Base-by-base conservation (phyloP, 2,113 vertebrate species). In the Erpornis zantholeuca region DNA sequence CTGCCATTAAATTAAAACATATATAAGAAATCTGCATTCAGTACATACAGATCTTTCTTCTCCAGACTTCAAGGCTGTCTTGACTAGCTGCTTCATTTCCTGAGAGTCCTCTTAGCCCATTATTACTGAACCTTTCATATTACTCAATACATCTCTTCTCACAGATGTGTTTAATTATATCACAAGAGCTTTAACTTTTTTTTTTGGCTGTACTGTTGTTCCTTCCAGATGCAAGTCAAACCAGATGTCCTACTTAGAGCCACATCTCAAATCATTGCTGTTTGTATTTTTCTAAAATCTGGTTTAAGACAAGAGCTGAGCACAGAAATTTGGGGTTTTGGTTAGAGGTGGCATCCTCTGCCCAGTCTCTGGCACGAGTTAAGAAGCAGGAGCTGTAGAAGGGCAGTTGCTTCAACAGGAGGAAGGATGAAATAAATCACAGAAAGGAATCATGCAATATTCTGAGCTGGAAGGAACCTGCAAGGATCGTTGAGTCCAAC, bases 41-140 rank as follows among this genome's bases (percentile, higher is more conserved):
- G 11, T 44, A 56, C 7, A 15, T n/a, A 59, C 5, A 59, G 38
- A 53, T 53, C 66, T 88, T 86, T 72, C 20, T 85, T 66, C 33
- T 81, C 82, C 45, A 65, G 59, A 81, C 25, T 77, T 91, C 54
- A 76, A 90, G 59, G 27, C 50, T 75, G 6, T 57, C 63, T 92
- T 94, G 83, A 81, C 52, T 88, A 94, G 70, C 42, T 86, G 52
- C 35, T 35, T 90, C 54, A 59, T 93, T 96, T 96, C 59, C 71
- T 82, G 54, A 35, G 45, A 94, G 60, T 66, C 19, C 28, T 90
- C 24, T 42, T 92, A 63, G 61, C 7, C 50, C 66, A 71, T 10
- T 88, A 54, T 35, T 82, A 49, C 36, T 50, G 59, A 90, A 38
- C 18, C 33, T 82, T 88, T 59, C 17, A 2, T 77, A 70, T 66